A percentile compares a stretch with the other conserved stretches of the same genome.
These are phyloP conservation scores for Macropodus opercularis DNA, from an alignment of 2,797 vertebrate genomes.

Conservation along the genomic window DNA sequence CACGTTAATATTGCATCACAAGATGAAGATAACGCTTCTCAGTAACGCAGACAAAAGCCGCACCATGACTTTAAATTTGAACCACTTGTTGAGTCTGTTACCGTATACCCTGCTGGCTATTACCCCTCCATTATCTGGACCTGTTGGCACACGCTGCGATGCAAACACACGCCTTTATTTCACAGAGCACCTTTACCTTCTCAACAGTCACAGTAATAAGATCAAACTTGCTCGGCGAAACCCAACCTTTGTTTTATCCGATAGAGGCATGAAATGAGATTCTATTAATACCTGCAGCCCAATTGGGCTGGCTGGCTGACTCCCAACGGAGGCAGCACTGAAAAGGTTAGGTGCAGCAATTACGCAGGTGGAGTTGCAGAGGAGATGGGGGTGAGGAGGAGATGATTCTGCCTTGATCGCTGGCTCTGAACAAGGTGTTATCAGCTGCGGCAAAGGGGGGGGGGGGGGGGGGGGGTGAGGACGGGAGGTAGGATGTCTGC, in stretches of 20 bases:
- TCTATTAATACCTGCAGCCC: conserved; percentile 83
- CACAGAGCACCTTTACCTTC: conserved; percentile 54
- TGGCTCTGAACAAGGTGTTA: conserved; percentile 74
- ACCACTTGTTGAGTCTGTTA: conserved; percentile 22
- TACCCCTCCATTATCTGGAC: conserved; percentile 8
- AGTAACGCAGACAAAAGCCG: neutral
- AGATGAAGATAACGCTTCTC: too few relatives aligned
- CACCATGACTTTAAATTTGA: conserved; percentile 16
- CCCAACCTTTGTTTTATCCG: conserved; percentile 86
- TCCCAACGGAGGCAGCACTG: conserved; percentile 78
- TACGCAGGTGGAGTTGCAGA: conserved; percentile 84
- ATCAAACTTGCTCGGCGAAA: conserved; percentile 81
- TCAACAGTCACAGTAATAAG: conserved; percentile 78
- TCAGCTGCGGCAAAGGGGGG: conserved; percentile 56
- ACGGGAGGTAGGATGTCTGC: conserved; percentile 56
- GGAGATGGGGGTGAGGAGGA: conserved; percentile 75
- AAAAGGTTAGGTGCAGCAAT: conserved; percentile 87
- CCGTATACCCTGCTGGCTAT: conserved; percentile 15
- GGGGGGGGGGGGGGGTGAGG: neutral
- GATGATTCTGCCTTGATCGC: conserved; percentile 78
- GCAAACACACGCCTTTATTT: conserved; percentile 38
- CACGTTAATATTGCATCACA: too few relatives aligned
- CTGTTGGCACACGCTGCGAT: conserved; percentile 23
- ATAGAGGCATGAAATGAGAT: conserved; percentile 82
- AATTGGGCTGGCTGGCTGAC: conserved; percentile 78